Evolutionary conservation across 2,888 invertebrate species (phyloP).

Genomic region (Beris morrisii): DNA sequence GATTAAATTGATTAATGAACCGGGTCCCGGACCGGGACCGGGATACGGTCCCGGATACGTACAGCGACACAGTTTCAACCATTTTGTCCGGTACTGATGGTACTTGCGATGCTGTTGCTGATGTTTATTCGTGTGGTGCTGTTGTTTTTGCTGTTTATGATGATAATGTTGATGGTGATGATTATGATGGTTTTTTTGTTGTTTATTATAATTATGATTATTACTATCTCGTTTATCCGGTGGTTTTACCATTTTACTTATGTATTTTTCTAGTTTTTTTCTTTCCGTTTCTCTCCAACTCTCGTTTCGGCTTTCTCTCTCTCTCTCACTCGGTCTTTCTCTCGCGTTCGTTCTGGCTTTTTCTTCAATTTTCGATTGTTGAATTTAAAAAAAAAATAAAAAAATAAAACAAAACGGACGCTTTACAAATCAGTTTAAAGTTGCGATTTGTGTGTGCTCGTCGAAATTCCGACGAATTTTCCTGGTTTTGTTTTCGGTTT

Average conservation of each 20-base stretch:
- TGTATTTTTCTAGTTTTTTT: no score
- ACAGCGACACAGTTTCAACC: conserved; percentile 32
- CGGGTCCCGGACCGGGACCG: conserved; percentile 37
- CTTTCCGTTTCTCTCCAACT: no score
- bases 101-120: neutral
- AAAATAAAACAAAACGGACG: no score
- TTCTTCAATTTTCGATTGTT: no score
- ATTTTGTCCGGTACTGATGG: conserved; percentile 24
- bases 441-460: no score
- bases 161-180: conserved; percentile 9
- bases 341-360: no score
- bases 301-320: no score
- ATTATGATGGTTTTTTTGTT: conserved; percentile 11
- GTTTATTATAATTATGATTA: conserved; percentile 3
- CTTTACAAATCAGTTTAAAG: no score
- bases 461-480: no score
- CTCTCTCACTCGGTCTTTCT: no score
- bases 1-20: neutral
- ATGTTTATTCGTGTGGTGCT: neutral
- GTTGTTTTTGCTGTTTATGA: conserved; percentile 1
- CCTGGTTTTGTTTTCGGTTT: no score
- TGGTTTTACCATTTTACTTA: conserved; percentile 18
- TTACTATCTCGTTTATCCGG: conserved; percentile 14
- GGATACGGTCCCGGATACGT: conserved; percentile 36
- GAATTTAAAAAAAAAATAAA: no score